These are phyloP conservation scores for Ectobius pallidus DNA, from an alignment of 2,888 invertebrate species.

Conservation along the genomic window DNA sequence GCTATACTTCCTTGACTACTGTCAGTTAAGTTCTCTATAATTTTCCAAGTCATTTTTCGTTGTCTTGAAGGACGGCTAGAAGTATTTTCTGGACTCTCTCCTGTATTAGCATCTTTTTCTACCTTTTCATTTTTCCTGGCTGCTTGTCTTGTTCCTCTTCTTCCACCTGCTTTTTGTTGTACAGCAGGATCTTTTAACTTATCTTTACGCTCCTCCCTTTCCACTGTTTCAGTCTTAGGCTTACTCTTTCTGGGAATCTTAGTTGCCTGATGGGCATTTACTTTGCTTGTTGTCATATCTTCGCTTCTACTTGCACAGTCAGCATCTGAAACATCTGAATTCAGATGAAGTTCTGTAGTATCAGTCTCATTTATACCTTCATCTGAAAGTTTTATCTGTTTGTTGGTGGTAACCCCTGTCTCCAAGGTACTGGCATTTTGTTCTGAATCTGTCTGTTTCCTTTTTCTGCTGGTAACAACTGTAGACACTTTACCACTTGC, in stretches of 20 bases:
- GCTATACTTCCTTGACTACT: not conserved
- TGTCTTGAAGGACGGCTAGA: conserved; percentile 14
- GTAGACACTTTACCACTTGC: too few relatives aligned
- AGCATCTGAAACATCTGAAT: not conserved
- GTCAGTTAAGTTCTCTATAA: conserved; percentile 2
- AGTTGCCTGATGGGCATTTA: too few relatives aligned
- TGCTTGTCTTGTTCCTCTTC: not conserved
- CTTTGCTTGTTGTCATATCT: too few relatives aligned
- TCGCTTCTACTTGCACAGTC: too few relatives aligned
- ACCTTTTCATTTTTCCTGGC: not conserved
- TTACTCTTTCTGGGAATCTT: too few relatives aligned
- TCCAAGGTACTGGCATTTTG: not conserved
- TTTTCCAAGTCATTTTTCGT: conserved; percentile 18
- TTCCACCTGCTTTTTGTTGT: not conserved
- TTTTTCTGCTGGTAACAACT: not conserved
- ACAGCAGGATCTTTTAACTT: not conserved
- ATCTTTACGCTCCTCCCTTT: not conserved
- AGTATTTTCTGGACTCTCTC: not conserved
- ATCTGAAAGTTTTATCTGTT: not conserved
- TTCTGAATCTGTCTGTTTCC: not conserved
- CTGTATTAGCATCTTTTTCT: too few relatives aligned
- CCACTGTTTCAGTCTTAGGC: not conserved
- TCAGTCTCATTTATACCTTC: not conserved
- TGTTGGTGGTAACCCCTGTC: not conserved
- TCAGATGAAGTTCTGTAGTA: too few relatives aligned